Conservation (phyloP, 1,140 invertebrate species). For the Physella acuta region DNA sequence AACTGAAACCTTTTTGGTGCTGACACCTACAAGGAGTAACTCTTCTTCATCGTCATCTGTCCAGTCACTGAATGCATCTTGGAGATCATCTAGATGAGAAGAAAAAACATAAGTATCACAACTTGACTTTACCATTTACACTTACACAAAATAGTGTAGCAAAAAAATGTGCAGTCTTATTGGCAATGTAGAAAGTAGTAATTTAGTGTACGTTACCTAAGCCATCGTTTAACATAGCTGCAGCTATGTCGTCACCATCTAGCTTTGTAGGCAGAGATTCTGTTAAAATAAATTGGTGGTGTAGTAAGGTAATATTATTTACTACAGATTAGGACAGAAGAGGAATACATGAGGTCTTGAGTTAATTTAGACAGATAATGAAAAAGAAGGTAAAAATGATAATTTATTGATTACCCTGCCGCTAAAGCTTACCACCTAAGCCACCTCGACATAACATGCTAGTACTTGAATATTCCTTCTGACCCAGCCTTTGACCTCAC, state of each 20-base stretch:
- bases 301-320: too few species aligned
- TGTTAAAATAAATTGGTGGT: not conserved
- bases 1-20: conserved; percentile 19
- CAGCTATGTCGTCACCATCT: conserved; percentile 23
- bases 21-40: conserved; percentile 22
- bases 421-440: too few species aligned
- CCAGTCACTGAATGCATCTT: conserved; percentile 35
- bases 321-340: too few species aligned
- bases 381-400: too few species aligned
- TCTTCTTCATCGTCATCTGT: conserved; percentile 29
- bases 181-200: too few species aligned
- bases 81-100: conserved; percentile 21
- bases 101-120: not conserved
- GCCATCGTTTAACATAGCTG: conserved; percentile 21
- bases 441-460: too few species aligned
- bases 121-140: not conserved
- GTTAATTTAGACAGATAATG: too few species aligned
- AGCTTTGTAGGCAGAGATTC: conserved; percentile 20
- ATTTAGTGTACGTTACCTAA: conserved; percentile 14
- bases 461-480: too few species aligned
- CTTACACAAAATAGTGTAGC: not conserved
- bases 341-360: too few species aligned
- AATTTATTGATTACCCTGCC: too few species aligned
- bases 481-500: too few species aligned
- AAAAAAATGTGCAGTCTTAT: too few species aligned